These are phyloP conservation scores for Epinotia brunnichana DNA, from an alignment of 2,888 invertebrate genomes.

Conservation along the genomic window DNA sequence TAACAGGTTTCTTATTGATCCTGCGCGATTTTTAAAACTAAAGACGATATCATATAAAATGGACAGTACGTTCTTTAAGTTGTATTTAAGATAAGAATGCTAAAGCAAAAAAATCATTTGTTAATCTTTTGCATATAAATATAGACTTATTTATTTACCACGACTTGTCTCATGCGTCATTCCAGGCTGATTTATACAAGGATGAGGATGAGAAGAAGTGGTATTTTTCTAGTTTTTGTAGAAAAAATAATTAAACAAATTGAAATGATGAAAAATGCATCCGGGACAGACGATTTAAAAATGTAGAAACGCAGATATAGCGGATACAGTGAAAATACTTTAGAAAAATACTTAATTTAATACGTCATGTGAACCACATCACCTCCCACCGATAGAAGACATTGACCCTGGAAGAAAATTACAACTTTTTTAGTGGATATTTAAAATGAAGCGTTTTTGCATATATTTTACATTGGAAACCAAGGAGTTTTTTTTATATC, in stretches of 20 bases:
- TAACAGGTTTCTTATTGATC: background rate
- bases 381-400: constrained; percentile 97
- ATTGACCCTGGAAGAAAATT: constrained; percentile 91
- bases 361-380: constrained; percentile 95
- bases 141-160: too few relatives aligned
- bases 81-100: too few relatives aligned
- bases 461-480: background rate
- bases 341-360: constrained; percentile 56
- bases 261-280: background rate
- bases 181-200: too few relatives aligned
- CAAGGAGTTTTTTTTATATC: too few relatives aligned
- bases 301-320: background rate
- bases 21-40: constrained; percentile 5
- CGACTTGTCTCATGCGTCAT: too few relatives aligned
- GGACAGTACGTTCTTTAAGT: too few relatives aligned
- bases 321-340: background rate
- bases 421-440: constrained; percentile 1
- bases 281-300: background rate
- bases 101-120: too few relatives aligned
- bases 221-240: background rate
- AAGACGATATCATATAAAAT: background rate
- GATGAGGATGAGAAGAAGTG: too few relatives aligned
- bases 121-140: too few relatives aligned
- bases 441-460: background rate
- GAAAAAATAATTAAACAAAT: background rate